phyloP scores from a whole-genome alignment of 1,140 invertebrate genomes.

The Chymomyza costata region DNA sequence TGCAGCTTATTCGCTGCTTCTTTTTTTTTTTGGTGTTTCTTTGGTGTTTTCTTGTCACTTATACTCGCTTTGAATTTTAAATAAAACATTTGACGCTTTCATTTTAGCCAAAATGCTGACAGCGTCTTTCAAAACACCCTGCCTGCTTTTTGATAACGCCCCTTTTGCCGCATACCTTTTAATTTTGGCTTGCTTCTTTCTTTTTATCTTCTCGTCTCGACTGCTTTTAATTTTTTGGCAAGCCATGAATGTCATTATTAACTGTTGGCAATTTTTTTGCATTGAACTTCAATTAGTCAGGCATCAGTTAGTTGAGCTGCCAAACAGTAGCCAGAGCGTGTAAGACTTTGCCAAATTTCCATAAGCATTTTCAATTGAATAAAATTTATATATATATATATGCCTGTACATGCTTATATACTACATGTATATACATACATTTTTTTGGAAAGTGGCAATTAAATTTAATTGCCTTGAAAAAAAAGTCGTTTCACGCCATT shows the following conservation, averaged over 20 bases:
- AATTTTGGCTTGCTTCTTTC: slow-evolving; percentile 10
- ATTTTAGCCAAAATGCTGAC: slow-evolving; percentile 44
- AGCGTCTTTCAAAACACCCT: slow-evolving; percentile 17
- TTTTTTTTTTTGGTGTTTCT: slow-evolving; percentile 13
- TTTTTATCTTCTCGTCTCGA: not conserved
- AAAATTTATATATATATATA: no score
- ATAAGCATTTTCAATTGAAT: slow-evolving; percentile 26
- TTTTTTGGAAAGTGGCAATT: slow-evolving; percentile 60
- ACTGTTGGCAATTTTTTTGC: slow-evolving; percentile 37
- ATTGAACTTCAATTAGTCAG: slow-evolving; percentile 60
- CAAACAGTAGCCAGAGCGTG: not conserved
- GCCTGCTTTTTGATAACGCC: slow-evolving; percentile 29
- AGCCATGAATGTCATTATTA: slow-evolving; percentile 52
- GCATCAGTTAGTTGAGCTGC: slow-evolving; percentile 12
- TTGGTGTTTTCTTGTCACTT: slow-evolving; percentile 17
- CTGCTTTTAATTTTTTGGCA: slow-evolving; percentile 8
- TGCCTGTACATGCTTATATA: no score
- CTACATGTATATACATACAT: no score
- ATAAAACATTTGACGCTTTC: slow-evolving; percentile 58
- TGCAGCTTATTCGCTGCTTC: not conserved
- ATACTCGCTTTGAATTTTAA: slow-evolving; percentile 49
- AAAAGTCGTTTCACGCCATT: not conserved
- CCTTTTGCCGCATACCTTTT: no score
- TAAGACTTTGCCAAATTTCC: slow-evolving; percentile 21
- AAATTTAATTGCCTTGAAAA: slow-evolving; percentile 46